A percentile compares a stretch with the other conserved stretches of the same genome.
Conservation (phyloP, 1,140 invertebrate genomes). For the Drosophila orosa region DNA sequence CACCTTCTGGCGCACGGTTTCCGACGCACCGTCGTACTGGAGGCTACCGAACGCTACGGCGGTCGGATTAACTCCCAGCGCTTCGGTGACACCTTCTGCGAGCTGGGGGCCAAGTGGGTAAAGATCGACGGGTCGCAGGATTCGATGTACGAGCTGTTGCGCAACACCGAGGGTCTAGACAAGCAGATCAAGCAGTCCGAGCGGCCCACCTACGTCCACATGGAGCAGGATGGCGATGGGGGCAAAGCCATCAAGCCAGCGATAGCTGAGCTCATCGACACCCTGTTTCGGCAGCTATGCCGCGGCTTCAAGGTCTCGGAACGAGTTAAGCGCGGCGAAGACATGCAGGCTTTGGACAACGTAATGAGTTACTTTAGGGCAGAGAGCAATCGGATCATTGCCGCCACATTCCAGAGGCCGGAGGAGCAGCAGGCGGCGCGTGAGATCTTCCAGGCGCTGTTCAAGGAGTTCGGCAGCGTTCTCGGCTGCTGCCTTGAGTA, state of each 20-base stretch:
- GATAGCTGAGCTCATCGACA: slow-evolving; percentile 68
- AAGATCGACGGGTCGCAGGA: slow-evolving; percentile 70
- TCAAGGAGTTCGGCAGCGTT: slow-evolving; percentile 76
- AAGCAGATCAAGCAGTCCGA: slow-evolving; percentile 62
- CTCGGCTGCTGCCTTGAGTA: slow-evolving; percentile 76
- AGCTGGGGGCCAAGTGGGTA: slow-evolving; percentile 87
- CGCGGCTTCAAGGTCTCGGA: slow-evolving; percentile 62
- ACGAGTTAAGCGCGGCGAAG: slow-evolving; percentile 53
- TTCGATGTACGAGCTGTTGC: slow-evolving; percentile 72
- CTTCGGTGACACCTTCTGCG: slow-evolving; percentile 89
- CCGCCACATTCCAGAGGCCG: slow-evolving; percentile 42
- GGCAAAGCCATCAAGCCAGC: slow-evolving; percentile 29
- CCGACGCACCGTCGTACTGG: slow-evolving; percentile 88
- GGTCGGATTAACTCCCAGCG: slow-evolving; percentile 90
- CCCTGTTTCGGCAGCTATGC: slow-evolving; percentile 68
- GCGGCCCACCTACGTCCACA: slow-evolving; percentile 43
- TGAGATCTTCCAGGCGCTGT: slow-evolving; percentile 75
- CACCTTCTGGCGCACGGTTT: slow-evolving; percentile 89
- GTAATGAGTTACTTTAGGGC: slow-evolving; percentile 74
- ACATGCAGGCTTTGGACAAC: slow-evolving; percentile 70
- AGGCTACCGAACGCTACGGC: slow-evolving; percentile 91
- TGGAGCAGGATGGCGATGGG: slow-evolving; percentile 18
- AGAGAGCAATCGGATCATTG: slow-evolving; percentile 63
- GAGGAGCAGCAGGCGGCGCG: slow-evolving; percentile 58
- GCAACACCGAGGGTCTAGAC: slow-evolving; percentile 58